Base-by-base conservation (phyloP, 2,113 vertebrate genomes). In the Smithornis capensis region DNA sequence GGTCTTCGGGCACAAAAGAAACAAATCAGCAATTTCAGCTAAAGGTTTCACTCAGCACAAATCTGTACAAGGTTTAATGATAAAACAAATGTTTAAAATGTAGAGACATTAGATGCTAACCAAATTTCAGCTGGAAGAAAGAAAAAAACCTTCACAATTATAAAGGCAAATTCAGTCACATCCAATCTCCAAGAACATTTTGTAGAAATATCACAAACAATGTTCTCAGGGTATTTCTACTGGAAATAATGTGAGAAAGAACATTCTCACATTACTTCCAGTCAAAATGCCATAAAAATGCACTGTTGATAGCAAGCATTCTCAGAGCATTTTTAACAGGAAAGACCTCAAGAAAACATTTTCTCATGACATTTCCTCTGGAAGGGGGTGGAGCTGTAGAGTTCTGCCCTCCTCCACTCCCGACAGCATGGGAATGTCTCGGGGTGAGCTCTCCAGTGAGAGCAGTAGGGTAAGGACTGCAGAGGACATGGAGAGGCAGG, bases 291-390 rank as follows among this genome's bases (percentile, higher is more conserved):
- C 94, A 96, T 95, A 95, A 97, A 97, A 97, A 96, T 77, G 80
- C 87, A 89, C 53, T 96, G 87, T 65, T 85, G 74, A 96, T 94
- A 90, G 77, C 95, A 92, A 94, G 93, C 65, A 92, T 95, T 97
- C 95, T 93, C 97, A 96, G 73, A 97, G 92, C 47, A 95, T 92
- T 60, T n/a, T 93, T 96, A 95, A 73, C 83, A 94, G 89, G 73
- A 95, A 95, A 96, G 94, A 95, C 77, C 87, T 95, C 95, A 85
- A 95, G 94, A 94, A 96, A 96, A 82, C 83, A 95, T 97, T 97
- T 97, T 97, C 97, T 97, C 97, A 97, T 92, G 97, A 97, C 97
- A 97, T 97, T 97, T 97, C 95, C 87, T 96, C 87, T 97, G 82
- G 67, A 97, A 96, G 74, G 92, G 95, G 95, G 96, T 95, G 95